phyloP scores from a whole-genome alignment of 2,113 vertebrate genomes.

The Sitta europaea region DNA sequence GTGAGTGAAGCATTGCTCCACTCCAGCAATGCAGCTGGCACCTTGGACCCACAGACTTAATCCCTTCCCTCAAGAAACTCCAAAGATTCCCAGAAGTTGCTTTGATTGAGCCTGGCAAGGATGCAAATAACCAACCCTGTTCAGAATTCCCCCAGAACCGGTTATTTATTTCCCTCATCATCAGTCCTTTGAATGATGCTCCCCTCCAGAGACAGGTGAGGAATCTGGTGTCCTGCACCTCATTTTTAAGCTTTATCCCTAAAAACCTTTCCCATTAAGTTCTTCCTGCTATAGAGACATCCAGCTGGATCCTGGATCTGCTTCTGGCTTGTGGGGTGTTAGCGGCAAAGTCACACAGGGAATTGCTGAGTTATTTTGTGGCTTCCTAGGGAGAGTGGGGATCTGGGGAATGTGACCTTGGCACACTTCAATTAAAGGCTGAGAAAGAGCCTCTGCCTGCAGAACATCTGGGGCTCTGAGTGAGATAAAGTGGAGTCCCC shows the following conservation, averaged over 20 bases:
- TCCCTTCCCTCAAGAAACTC: not conserved
- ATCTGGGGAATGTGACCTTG: not conserved
- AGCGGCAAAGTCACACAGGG: fast-evolving
- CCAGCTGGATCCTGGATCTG: not conserved
- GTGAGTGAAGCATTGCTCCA: fast-evolving
- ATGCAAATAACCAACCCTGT: fast-evolving
- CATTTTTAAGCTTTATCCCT: not conserved
- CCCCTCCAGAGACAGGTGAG: not conserved
- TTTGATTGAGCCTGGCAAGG: not conserved
- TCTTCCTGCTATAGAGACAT: not conserved
- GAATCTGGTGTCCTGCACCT: fast-evolving
- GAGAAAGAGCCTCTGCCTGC: not conserved
- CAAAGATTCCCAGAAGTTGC: not conserved
- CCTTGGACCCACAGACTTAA: too few relatives aligned
- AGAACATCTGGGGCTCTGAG: not conserved
- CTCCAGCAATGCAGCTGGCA: not conserved
- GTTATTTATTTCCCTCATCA: not conserved
- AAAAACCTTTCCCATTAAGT: not conserved
- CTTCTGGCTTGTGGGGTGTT: fast-evolving
- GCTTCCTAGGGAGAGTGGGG: not conserved
- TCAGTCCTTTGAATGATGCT: not conserved
- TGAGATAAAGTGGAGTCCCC: fast-evolving
- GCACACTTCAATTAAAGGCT: not conserved
- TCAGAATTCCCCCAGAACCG: not conserved
- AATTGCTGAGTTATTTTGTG: not conserved